phyloP scores from a whole-genome alignment of 2,888 invertebrate genomes.

The Polietes domitor region DNA sequence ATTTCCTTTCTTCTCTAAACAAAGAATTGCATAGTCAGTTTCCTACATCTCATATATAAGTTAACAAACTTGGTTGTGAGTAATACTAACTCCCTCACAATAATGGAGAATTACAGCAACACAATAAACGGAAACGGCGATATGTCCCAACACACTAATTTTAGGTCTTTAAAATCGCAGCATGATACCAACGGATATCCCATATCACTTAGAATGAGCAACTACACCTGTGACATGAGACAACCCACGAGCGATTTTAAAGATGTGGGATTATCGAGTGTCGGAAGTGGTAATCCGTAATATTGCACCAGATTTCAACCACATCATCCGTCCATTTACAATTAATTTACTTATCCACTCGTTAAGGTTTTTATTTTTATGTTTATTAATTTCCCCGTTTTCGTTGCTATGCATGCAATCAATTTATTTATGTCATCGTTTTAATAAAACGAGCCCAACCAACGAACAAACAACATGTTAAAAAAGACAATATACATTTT shows the following conservation, averaged over 20 bases:
- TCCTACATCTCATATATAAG: too few species aligned
- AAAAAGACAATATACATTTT: conserved; percentile 20
- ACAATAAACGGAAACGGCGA: too few species aligned
- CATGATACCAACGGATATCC: background rate
- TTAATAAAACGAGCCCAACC: background rate
- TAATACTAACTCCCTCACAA: too few species aligned
- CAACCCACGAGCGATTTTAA: background rate
- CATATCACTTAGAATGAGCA: background rate
- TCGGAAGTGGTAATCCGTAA: background rate
- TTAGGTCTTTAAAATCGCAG: too few species aligned
- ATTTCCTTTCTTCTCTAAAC: too few species aligned
- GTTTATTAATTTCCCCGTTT: background rate
- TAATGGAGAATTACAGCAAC: too few species aligned
- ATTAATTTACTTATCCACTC: conserved; percentile 7
- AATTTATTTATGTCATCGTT: conserved; percentile 23
- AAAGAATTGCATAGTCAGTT: too few species aligned
- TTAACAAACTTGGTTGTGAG: too few species aligned
- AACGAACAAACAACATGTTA: background rate
- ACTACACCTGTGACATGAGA: background rate
- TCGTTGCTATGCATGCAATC: conserved; percentile 21
- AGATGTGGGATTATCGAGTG: background rate
- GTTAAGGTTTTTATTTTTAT: background rate
- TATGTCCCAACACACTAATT: too few species aligned
- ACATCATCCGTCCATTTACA: background rate
- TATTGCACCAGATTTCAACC: background rate